Percentiles rank a stretch among this genome's conserved stretches.
Evolutionary conservation across 2,888 invertebrate species (phyloP).

Genomic region (Pristionchus arcanus): DNA sequence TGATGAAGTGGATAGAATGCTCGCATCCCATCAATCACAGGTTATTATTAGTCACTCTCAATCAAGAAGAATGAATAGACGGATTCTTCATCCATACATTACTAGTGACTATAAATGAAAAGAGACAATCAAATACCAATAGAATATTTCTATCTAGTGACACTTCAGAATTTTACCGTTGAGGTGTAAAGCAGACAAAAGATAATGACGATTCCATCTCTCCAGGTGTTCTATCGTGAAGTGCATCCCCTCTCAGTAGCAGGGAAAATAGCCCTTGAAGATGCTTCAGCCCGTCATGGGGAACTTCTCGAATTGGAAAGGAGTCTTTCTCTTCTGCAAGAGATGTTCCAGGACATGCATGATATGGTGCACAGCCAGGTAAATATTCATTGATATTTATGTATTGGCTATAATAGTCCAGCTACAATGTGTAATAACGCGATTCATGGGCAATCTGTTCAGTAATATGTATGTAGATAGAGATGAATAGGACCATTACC

Average conservation of each 20-base stretch:
- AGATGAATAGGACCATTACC: background rate
- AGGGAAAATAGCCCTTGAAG: constrained; percentile 73
- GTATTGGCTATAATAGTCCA: no score
- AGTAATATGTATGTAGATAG: constrained; percentile 57
- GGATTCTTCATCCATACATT: no score
- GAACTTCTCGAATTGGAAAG: constrained; percentile 99
- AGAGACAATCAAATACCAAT: no score
- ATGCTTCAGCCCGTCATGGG: constrained; percentile 87
- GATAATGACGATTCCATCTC: background rate
- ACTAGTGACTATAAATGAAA: no score
- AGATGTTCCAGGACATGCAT: constrained; percentile 99
- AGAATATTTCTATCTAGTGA: no score
- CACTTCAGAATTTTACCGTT: background rate
- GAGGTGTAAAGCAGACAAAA: background rate
- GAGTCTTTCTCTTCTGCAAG: constrained; percentile 98
- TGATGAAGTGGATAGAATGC: constrained; percentile 72
- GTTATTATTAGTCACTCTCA: constrained; percentile 38
- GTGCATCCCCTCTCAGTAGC: constrained; percentile 74
- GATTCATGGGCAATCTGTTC: no score
- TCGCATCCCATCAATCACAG: constrained; percentile 70
- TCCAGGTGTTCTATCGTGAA: constrained; percentile 75
- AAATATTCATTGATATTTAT: background rate
- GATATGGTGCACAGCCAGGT: constrained; percentile 87
- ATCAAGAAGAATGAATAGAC: background rate
- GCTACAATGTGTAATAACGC: no score